Percentiles rank a stretch among this genome's conserved stretches.
These are phyloP conservation scores for Drosophila kambysellisi DNA, from an alignment of 2,888 invertebrate species.

Conservation along the genomic window DNA sequence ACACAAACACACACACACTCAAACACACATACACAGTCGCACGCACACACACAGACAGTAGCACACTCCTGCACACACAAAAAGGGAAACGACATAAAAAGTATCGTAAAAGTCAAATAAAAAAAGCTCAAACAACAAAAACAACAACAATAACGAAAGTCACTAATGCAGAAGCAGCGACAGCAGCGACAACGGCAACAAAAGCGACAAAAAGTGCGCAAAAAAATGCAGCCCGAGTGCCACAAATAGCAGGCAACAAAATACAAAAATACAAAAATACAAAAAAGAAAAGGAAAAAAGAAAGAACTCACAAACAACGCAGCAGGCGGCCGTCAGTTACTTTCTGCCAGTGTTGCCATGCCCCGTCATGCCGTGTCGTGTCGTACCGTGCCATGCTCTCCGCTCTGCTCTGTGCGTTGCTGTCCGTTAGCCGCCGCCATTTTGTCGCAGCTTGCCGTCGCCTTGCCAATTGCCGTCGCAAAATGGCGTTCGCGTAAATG, in stretches of 20 bases:
- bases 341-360: conserved; percentile 61
- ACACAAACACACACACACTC: conserved; percentile 24
- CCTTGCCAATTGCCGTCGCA: conserved; percentile 67
- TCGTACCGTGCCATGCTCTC: conserved; percentile 37
- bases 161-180: conserved; percentile 36
- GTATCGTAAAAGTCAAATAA: conserved; percentile 75
- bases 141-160: conserved; percentile 43
- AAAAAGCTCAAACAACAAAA: conserved; percentile 60
- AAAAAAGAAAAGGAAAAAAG: conserved; percentile 23
- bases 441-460: conserved; percentile 64
- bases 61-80: conserved; percentile 50
- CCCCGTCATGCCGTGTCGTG: conserved; percentile 56
- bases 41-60: background rate
- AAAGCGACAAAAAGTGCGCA: conserved; percentile 75
- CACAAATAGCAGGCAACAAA: conserved; percentile 53
- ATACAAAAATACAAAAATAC: conserved; percentile 12
- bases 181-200: conserved; percentile 55
- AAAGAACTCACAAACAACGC: conserved; percentile 48
- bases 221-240: conserved; percentile 62
- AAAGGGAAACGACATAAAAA: conserved; percentile 74
- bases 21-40: background rate
- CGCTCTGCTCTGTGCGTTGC: conserved; percentile 19
- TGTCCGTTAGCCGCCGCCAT: conserved; percentile 70
- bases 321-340: conserved; percentile 60
- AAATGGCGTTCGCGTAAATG: conserved; percentile 62